Base-by-base conservation (phyloP, 1,140 invertebrate genomes). In the Carcinoscorpius rotundicauda region DNA sequence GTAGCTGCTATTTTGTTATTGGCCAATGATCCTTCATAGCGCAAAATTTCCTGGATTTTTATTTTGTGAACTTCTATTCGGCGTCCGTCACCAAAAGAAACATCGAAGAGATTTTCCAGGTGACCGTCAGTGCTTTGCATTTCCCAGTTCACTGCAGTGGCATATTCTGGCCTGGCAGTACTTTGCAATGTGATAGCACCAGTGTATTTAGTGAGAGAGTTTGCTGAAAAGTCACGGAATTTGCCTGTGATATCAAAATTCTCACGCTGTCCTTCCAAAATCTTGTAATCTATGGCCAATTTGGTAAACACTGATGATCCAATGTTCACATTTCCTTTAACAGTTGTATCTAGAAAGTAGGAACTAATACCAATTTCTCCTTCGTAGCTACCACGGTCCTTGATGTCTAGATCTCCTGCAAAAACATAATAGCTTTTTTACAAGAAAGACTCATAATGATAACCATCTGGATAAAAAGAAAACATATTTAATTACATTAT, bases 131-230 rank as follows among this genome's bases (percentile, higher is more conserved):
- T 74, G 6, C 50, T 65, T 64, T 73, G 70, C 3, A 66, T 69
- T 10, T 76, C 74, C 66, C 70, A 75, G 0, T 58, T 51, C n/a
- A 72, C 61, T 49, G 73, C 71, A 3, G 71, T 60, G 29, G 72
- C 70, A 49, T 66, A 67, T 48, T 73, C 72, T 3, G 73, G 73
- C 52, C 66, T 72, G 6, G 70, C 63, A 6, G 73, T 67, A 51
- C 62, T 62, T 49, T 68, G 58, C 8, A 72, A 51, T 5, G 65
- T 65, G 11, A 66, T 6, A n/a, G 57, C 51, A 3, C 69, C 66
- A 9, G 52, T 61, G 55, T 70, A 70, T 62, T 71, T 74, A 3
- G 66, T 64, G 1, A 76, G 52, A n/a, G 65, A 52, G 60, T 72
- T 74, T 3, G 67, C 71, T 61, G 71, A 72, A 0, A 73, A 53